Evolutionary conservation across 2,113 vertebrate species (phyloP).

Genomic region (Sylvilagus bachmani): DNA sequence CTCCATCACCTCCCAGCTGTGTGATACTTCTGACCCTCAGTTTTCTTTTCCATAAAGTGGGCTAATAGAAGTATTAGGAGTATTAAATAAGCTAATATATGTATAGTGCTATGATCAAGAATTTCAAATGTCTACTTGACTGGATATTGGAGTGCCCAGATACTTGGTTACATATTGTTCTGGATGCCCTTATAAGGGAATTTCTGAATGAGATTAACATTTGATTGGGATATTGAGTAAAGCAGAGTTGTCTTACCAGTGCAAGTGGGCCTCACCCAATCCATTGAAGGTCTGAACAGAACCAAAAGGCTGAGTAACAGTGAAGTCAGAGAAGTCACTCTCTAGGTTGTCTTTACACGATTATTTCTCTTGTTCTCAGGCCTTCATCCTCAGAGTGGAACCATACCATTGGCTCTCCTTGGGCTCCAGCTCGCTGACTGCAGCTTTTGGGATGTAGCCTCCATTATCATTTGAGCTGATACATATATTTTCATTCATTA

Average conservation of each 20-base stretch:
- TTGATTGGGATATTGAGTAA: too few species aligned
- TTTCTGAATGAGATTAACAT: neutral
- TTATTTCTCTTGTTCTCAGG: neutral
- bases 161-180: neutral
- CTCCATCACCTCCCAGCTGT: neutral
- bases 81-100: neutral
- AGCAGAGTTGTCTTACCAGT: neutral
- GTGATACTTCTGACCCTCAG: neutral
- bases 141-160: neutral
- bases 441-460: neutral
- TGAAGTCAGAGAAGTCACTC: neutral
- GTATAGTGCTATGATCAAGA: neutral
- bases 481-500: neutral
- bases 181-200: neutral
- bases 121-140: neutral
- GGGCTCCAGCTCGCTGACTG: neutral
- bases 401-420: neutral
- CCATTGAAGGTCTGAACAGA: neutral
- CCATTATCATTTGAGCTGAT: neutral
- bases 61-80: neutral
- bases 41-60: slow-evolving; percentile 16
- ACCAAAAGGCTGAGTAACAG: neutral
- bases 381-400: neutral
- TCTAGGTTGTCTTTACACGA: neutral
- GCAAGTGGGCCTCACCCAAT: neutral